Conservation (phyloP, 1,140 invertebrate genomes). For the Asobara japonica region DNA sequence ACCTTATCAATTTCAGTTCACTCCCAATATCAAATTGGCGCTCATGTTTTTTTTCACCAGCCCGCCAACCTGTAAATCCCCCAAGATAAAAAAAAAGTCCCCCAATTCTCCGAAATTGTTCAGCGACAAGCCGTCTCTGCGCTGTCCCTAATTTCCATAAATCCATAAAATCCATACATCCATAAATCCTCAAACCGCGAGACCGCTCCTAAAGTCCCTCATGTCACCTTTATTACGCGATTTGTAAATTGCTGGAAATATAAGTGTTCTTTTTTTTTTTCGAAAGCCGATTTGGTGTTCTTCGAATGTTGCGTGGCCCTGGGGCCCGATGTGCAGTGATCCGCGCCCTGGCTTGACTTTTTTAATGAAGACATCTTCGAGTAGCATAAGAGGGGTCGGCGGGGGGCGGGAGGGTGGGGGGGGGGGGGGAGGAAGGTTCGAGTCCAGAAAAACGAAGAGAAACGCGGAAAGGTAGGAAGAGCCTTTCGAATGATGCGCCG, state of each 20-base stretch:
- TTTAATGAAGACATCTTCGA: conserved; percentile 56
- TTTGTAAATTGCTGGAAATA: conserved; percentile 24
- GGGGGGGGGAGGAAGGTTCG: too few relatives aligned
- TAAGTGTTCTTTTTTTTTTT: background rate
- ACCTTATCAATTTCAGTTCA: too few relatives aligned
- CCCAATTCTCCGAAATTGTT: too few relatives aligned
- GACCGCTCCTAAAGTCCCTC: background rate
- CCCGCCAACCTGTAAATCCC: too few relatives aligned
- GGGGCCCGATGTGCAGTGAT: conserved; percentile 14
- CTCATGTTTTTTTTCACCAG: too few relatives aligned
- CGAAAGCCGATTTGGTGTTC: conserved; percentile 19
- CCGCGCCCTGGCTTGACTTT: conserved; percentile 31
- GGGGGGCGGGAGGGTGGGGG: background rate
- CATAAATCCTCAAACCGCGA: background rate
- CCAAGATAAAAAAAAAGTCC: too few relatives aligned
- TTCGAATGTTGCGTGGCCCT: conserved; percentile 25
- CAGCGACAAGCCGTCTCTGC: too few relatives aligned
- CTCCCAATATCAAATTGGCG: too few relatives aligned
- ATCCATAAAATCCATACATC: conserved; percentile 29
- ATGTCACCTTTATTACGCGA: conserved; percentile 15
- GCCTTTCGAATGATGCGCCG: conserved; percentile 6
- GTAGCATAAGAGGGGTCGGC: conserved; percentile 1
- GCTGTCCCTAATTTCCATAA: conserved; percentile 28
- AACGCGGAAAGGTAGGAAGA: conserved; percentile 14
- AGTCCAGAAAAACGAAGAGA: background rate